Evolutionary conservation across 1,140 invertebrate genomes (phyloP).

Genomic region (Belonocnema kinseyi): DNA sequence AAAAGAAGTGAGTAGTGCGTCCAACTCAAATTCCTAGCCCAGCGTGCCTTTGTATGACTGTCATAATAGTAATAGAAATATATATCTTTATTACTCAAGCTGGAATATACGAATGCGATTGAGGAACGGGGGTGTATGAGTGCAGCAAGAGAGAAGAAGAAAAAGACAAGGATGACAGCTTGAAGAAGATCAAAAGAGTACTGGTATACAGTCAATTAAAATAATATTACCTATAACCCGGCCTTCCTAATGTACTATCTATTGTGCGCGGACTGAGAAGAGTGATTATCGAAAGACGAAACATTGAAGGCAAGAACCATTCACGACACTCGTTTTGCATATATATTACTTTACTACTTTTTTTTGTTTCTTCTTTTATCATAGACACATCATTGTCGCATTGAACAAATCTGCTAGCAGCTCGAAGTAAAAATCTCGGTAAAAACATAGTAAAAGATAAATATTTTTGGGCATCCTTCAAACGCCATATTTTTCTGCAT

Average conservation of each 20-base stretch:
- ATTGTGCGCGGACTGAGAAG: conserved; percentile 37
- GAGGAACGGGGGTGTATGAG: background rate
- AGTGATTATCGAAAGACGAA: conserved; percentile 22
- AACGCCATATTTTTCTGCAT: too few relatives aligned
- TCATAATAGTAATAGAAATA: background rate
- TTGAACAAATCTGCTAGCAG: too few relatives aligned
- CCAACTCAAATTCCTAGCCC: background rate
- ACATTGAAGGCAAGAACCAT: background rate
- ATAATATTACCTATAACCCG: conserved; percentile 54
- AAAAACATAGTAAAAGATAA: too few relatives aligned
- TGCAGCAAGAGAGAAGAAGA: background rate
- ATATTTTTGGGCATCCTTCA: too few relatives aligned
- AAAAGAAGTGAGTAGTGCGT: too few relatives aligned
- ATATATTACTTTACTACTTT: background rate
- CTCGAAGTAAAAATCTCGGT: too few relatives aligned
- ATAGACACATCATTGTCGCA: background rate
- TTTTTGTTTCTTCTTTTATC: background rate
- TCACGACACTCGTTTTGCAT: background rate
- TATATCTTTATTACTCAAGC: background rate
- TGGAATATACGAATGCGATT: background rate
- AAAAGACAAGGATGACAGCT: conserved; percentile 3
- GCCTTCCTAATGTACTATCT: conserved; percentile 58
- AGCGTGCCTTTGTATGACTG: conserved; percentile 6
- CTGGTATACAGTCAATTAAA: conserved; percentile 45
- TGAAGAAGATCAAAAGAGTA: conserved; percentile 18